Evolutionary conservation across 1,140 invertebrate species (phyloP), one percentile per base, ranked within the genome.

Genomic region (Drosophila burlai): DNA sequence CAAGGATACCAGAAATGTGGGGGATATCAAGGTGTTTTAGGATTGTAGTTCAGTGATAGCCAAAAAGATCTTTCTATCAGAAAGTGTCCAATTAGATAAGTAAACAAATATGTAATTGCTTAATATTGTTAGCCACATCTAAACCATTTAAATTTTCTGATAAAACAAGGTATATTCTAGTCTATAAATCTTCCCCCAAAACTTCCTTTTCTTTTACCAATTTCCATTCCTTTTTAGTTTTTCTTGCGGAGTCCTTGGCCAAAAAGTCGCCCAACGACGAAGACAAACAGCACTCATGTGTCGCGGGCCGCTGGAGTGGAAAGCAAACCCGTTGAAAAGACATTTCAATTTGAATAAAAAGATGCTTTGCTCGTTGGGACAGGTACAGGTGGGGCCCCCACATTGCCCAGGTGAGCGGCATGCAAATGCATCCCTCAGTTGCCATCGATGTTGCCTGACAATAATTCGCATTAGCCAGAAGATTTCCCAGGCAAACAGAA

Each of bases 271-370:
- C 66, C 63, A 58, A 65, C 82, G 61, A 82, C 75, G 76, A 85
- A 91, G 85, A 90, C 85, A 90, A 90, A 90, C 85, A 90, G 81
- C 81, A 90, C 86, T 90, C 81, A 82, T 91, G 86, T 85, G 81
- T 90, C 85, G 75, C 68, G 81, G 81, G 57, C 74, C 76, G 84
- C 81, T 81, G 81, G 78, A 90, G 84, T 89, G 85, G 85, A 89
- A 89, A 84, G 85, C 78, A 89, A 89, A 89, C 81, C 84, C 84
- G 84, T 89, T 89, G 85, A 90, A 90, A 85, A 90, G 85, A 90
- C 86, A 90, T 90, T 90, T 90, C 85, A 90, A 90, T 90, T 90
- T 90, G 85, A 85, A 76, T 90, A 66, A 67, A 79, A 79, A 77
- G 74, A 77, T 77, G 73, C 68, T 74, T 57, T 46, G 9, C 42